These are phyloP conservation scores for Druceiella hillmani DNA, from an alignment of 2,888 invertebrate species.

Conservation along the genomic window DNA sequence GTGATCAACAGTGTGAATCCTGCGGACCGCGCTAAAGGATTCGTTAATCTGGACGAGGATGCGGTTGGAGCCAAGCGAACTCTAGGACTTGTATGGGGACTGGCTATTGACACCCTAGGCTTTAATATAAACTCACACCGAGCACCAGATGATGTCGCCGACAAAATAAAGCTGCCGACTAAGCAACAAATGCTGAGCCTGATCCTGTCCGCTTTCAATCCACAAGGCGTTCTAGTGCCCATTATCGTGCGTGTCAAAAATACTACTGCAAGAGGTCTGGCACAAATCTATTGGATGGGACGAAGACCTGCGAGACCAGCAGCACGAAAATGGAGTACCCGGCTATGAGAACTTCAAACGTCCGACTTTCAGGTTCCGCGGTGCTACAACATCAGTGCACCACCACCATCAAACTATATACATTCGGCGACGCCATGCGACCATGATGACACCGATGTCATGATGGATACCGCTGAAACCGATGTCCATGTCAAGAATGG, in stretches of 20 bases:
- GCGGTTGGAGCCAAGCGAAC: conserved; percentile 5
- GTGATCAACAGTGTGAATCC: conserved; percentile 14
- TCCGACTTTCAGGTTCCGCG: too few relatives aligned
- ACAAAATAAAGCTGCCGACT: conserved; percentile 16
- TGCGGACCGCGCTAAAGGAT: conserved; percentile 19
- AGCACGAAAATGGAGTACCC: too few relatives aligned
- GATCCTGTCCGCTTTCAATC: conserved; percentile 27
- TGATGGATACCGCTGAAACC: conserved; percentile 12
- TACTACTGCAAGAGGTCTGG: conserved; percentile 20
- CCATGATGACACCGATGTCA: conserved; percentile 5
- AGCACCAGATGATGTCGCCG: conserved; percentile 8
- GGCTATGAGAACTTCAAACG: too few relatives aligned
- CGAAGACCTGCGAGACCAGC: conserved; percentile 1
- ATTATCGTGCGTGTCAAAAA: conserved; percentile 20
- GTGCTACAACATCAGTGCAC: too few relatives aligned
- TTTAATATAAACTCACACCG: conserved; percentile 15
- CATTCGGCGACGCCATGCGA: neutral
- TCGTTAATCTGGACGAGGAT: conserved; percentile 16
- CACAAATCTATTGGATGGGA: conserved; percentile 6
- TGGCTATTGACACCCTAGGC: conserved; percentile 16
- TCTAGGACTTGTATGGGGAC: conserved; percentile 17
- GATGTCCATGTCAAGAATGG: conserved; percentile 5
- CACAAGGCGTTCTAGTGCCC: conserved; percentile 24
- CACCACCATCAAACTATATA: too few relatives aligned
- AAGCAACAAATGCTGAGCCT: conserved; percentile 21